These are phyloP conservation scores for Rissa tridactyla DNA, from an alignment of 2,113 vertebrate genomes.

Conservation along the genomic window DNA sequence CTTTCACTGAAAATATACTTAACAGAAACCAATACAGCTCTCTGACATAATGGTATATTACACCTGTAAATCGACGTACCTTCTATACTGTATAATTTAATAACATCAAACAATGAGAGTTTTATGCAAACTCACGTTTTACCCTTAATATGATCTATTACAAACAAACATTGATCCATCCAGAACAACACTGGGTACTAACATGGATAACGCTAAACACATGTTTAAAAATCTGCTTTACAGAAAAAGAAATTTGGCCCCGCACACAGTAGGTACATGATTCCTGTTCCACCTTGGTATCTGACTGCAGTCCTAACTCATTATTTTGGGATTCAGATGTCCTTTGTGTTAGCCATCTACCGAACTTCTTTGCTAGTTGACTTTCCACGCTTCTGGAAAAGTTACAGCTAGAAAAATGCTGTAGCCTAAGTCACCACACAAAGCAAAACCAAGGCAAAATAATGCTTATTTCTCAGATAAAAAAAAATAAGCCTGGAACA, in stretches of 20 bases:
- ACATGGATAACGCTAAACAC: accelerated
- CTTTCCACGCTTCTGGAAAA: background rate
- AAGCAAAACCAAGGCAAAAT: background rate
- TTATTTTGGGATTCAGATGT: background rate
- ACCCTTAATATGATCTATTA: background rate
- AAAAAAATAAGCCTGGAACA: background rate
- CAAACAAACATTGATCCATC: background rate
- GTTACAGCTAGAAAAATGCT: background rate
- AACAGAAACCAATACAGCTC: background rate
- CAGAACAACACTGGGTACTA: background rate
- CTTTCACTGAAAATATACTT: background rate
- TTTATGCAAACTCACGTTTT: background rate
- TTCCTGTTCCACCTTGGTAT: background rate
- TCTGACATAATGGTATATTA: background rate
- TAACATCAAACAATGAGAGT: background rate
- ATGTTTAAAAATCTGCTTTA: background rate
- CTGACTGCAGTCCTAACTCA: background rate
- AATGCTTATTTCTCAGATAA: background rate
- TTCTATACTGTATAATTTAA: background rate
- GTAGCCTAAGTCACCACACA: background rate
- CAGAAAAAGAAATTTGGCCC: background rate
- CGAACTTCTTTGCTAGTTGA: background rate
- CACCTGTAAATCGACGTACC: background rate
- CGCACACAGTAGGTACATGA: accelerated
- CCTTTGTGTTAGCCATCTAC: too few relatives aligned